Evolutionary conservation across 2,888 invertebrate species (phyloP).

Genomic region (Metalampra italica): DNA sequence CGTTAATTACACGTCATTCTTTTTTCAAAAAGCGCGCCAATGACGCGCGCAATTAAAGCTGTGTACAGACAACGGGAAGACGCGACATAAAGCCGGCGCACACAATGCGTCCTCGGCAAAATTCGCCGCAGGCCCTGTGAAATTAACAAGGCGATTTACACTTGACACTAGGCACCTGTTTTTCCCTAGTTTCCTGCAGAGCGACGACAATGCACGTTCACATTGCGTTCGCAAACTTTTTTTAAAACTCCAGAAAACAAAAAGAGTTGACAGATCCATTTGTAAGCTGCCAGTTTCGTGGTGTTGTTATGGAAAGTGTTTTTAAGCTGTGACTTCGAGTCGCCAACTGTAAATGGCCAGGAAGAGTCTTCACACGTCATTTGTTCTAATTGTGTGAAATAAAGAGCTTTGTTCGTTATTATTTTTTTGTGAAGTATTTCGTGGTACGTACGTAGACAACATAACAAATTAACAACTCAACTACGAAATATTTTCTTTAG

Average conservation of each 20-base stretch:
- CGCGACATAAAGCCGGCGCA: conserved; percentile 74
- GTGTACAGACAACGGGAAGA: conserved; percentile 77
- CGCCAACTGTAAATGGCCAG: conserved; percentile 41
- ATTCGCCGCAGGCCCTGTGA: conserved; percentile 76
- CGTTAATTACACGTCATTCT: conserved; percentile 79
- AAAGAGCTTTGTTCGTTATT: conserved; percentile 68
- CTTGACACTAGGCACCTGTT: conserved; percentile 74
- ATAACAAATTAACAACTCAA: no score
- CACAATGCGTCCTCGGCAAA: conserved; percentile 77
- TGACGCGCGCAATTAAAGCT: conserved; percentile 78
- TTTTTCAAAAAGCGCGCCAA: conserved; percentile 77
- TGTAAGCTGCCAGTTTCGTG: conserved; percentile 20
- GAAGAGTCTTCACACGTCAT: conserved; percentile 40
- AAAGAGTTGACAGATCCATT: neutral
- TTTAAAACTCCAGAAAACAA: conserved; percentile 28
- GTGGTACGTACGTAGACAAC: neutral
- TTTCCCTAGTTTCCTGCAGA: conserved; percentile 63
- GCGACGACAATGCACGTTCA: conserved; percentile 37
- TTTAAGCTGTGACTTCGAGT: conserved; percentile 39
- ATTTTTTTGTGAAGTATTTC: conserved; percentile 26
- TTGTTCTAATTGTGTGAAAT: conserved; percentile 70
- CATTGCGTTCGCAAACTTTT: conserved; percentile 39
- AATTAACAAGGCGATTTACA: conserved; percentile 80
- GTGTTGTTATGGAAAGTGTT: conserved; percentile 13
- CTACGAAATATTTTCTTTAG: no score